Base-by-base conservation (phyloP, 2,797 vertebrate genomes). In the Rachycentron canadum region DNA sequence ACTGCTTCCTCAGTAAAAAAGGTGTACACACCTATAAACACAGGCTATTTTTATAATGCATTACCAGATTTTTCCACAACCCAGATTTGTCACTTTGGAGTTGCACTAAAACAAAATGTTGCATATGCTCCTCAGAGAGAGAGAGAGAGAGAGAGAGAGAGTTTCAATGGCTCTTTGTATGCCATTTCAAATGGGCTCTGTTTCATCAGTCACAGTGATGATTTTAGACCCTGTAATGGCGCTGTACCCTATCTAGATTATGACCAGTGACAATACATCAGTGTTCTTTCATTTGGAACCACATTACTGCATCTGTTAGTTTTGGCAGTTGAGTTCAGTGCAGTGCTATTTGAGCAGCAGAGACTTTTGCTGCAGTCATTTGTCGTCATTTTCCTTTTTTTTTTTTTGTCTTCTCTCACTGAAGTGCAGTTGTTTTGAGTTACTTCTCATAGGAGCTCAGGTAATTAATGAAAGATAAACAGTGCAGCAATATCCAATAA, bases 311-410 rank as follows among this genome's bases (percentile, higher is more conserved):
- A 91, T 94, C 92, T 94, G 93, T 93, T 93, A 90, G 92, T 91
- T 92, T 93, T 93, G 93, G 92, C 92, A 86, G 75, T 87, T 89
- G 82, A 83, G 65, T 91, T 91, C 87, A 85, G 81, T 71, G 88
- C 91, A 56, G 88, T 90, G 90, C 89, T 91, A 92, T 93, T 90
- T 91, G 91, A 92, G 91, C 92, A 83, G 90, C 78, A 78, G 81
- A 84, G 84, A 84, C 70, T 86, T 91, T 91, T 92, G 93, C 93
- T 94, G 93, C 94, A 95, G 93, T 94, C 93, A 94, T 95, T 94
- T 92, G 89, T 94, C 89, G 91, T 91, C 90, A 90, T 94, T 93
- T 91, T 89, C 76, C 28, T 5, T 16, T 19, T 16, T 17, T 26
- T 63, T 43, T 83, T 57, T 40, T 65, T 34, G 41, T 78, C 73